Conservation (phyloP, 2,797 vertebrate species). For the Pelochelys cantorii region DNA sequence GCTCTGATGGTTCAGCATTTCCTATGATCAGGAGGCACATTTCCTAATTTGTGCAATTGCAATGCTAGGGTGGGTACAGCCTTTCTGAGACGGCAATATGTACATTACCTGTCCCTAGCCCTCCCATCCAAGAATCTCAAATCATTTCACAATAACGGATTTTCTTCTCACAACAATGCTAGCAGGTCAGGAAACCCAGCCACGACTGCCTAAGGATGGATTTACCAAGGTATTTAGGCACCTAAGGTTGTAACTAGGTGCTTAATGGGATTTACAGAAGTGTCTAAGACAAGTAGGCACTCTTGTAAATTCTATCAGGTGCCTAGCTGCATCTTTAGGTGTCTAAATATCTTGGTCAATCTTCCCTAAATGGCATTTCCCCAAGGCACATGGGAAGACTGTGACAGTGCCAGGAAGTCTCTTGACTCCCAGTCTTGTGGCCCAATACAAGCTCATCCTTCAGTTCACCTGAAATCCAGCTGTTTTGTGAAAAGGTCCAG, state of each 20-base stretch:
- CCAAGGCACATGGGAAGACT: not conserved
- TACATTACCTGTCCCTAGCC: accelerated
- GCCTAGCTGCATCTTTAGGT: no score
- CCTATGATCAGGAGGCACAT: not conserved
- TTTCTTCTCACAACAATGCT: not conserved
- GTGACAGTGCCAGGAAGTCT: not conserved
- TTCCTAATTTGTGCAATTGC: accelerated
- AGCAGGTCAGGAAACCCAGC: not conserved
- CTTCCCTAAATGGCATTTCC: not conserved
- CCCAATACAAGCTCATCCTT: not conserved
- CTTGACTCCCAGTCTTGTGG: not conserved
- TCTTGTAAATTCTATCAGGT: not conserved
- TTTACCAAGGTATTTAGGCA: not conserved
- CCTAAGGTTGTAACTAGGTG: not conserved
- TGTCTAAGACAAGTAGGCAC: not conserved
- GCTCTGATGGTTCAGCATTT: not conserved
- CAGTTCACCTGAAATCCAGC: not conserved
- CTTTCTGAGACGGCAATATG: not conserved
- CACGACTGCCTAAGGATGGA: not conserved
- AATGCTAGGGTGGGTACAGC: not conserved
- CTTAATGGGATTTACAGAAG: not conserved
- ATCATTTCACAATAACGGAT: not conserved
- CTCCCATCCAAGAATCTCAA: not conserved
- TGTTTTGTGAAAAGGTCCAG: not conserved
- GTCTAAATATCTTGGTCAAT: not conserved